Conservation (phyloP, 2,888 invertebrate species). For the Pachliopta kotzebuea region DNA sequence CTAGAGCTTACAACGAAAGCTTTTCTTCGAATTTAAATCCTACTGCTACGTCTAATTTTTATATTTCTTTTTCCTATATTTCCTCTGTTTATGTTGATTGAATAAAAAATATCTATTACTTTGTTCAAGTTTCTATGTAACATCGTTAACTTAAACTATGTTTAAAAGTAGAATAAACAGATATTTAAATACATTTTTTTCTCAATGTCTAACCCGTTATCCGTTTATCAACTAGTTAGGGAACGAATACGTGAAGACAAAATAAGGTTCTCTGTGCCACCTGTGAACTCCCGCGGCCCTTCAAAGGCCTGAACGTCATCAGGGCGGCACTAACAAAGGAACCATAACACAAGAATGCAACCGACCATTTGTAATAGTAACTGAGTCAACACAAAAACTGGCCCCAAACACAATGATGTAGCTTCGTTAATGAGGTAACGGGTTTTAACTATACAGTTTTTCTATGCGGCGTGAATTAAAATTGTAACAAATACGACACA, state of each 20-base stretch:
- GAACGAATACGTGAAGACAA: not conserved
- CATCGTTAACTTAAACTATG: too few relatives aligned
- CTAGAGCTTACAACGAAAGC: too few relatives aligned
- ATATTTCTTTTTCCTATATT: too few relatives aligned
- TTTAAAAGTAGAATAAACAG: too few relatives aligned
- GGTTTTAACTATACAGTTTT: slow-evolving; percentile 26
- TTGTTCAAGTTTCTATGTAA: too few relatives aligned
- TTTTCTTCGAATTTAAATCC: too few relatives aligned
- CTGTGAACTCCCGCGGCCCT: slow-evolving; percentile 33
- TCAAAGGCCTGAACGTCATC: slow-evolving; percentile 39
- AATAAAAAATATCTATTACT: too few relatives aligned
- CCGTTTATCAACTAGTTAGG: too few relatives aligned
- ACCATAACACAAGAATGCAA: slow-evolving; percentile 37
- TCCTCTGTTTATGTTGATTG: too few relatives aligned
- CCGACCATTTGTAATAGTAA: slow-evolving; percentile 33
- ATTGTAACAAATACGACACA: slow-evolving; percentile 8
- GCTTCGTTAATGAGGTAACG: slow-evolving; percentile 31
- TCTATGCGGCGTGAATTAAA: slow-evolving; percentile 11
- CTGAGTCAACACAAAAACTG: slow-evolving; percentile 33
- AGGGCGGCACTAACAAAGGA: slow-evolving; percentile 40
- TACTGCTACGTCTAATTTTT: too few relatives aligned
- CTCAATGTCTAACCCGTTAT: too few relatives aligned
- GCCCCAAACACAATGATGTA: slow-evolving; percentile 28
- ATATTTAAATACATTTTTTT: too few relatives aligned
- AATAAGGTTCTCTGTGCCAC: slow-evolving; percentile 23